phyloP scores from a whole-genome alignment of 1,140 invertebrate species.

The Cotesia glomerata region DNA sequence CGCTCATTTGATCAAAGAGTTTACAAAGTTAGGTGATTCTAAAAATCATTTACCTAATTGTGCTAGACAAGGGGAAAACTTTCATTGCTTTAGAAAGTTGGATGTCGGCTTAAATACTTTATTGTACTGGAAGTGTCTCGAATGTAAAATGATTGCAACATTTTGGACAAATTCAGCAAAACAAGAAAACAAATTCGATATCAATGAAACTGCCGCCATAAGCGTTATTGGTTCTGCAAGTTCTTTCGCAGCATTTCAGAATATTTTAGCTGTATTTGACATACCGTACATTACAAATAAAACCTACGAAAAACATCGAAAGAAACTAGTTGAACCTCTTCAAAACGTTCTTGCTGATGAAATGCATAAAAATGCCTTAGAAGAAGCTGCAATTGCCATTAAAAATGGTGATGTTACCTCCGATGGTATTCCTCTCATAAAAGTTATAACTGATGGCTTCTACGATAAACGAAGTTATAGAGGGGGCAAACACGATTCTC shows the following conservation, averaged over 20 bases:
- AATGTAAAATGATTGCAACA: background rate
- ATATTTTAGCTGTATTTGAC: conserved; percentile 17
- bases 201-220: conserved; percentile 27
- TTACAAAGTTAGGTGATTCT: background rate
- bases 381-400: conserved; percentile 42
- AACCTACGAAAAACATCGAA: conserved; percentile 28
- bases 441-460: conserved; percentile 47
- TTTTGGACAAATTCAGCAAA: conserved; percentile 6
- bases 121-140: conserved; percentile 19
- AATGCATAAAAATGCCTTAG: conserved; percentile 28
- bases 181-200: conserved; percentile 1
- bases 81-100: conserved; percentile 6
- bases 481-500: conserved; percentile 41
- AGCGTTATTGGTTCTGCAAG: conserved; percentile 22
- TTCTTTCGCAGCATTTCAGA: conserved; percentile 18
- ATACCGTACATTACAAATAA: conserved; percentile 34
- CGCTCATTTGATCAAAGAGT: conserved; percentile 20
- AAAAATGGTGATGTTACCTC: conserved; percentile 41
- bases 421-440: conserved; percentile 47
- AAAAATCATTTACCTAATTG: background rate
- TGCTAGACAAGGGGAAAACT: background rate
- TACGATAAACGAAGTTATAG: conserved; percentile 50
- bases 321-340: conserved; percentile 30
- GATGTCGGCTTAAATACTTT: conserved; percentile 13
- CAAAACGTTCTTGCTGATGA: conserved; percentile 24